Conservation (phyloP, 1,140 invertebrate genomes). For the Liolophura sinensis region DNA sequence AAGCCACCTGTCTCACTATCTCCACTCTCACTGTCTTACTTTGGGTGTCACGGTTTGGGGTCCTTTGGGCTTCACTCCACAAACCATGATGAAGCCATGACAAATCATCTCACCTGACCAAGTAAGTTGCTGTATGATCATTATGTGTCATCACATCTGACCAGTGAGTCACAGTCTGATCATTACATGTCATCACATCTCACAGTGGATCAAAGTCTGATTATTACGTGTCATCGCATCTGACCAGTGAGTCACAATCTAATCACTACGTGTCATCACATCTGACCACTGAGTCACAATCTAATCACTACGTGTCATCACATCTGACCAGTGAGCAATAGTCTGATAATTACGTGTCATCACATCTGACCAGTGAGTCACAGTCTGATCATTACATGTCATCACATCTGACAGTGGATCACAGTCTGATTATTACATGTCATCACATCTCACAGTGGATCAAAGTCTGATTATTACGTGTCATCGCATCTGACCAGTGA, state of each 20-base stretch:
- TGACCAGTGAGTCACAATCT: slow-evolving; percentile 21
- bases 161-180: background rate
- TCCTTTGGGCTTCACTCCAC: too few species aligned
- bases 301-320: background rate
- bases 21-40: too few species aligned
- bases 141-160: background rate
- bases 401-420: background rate
- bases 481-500: too few species aligned
- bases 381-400: background rate
- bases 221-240: slow-evolving; percentile 57
- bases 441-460: background rate
- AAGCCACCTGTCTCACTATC: too few species aligned
- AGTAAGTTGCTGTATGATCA: background rate
- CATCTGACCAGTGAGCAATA: background rate
- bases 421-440: background rate
- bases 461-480: too few species aligned
- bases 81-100: too few species aligned
- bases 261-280: slow-evolving; percentile 5
- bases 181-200: background rate
- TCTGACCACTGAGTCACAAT: background rate
- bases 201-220: too few species aligned
- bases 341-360: background rate
- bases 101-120: slow-evolving; percentile 1
- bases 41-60: too few species aligned
- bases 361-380: background rate